Percentiles rank a stretch among this genome's conserved stretches.
These are phyloP conservation scores for Dreissena polymorpha DNA, from an alignment of 1,140 invertebrate genomes.

Conservation along the genomic window DNA sequence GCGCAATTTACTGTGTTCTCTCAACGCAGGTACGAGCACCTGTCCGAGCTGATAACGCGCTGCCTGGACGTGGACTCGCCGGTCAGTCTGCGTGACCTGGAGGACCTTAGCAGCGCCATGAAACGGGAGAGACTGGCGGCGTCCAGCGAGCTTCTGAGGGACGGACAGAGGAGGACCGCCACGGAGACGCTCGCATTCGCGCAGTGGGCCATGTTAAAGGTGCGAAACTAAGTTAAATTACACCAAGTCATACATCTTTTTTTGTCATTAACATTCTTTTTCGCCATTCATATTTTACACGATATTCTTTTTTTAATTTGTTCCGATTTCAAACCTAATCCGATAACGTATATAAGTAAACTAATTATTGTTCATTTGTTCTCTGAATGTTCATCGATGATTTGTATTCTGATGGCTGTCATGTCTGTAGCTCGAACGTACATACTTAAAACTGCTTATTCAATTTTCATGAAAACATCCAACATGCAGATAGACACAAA, in stretches of 20 bases:
- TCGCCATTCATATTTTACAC: too few relatives aligned
- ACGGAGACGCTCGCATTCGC: conserved; percentile 35
- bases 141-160: conserved; percentile 10
- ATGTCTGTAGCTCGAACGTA: too few relatives aligned
- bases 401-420: background rate
- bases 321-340: conserved; percentile 14
- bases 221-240: background rate
- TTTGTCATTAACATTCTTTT: background rate
- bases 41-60: conserved; percentile 43
- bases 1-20: too few relatives aligned
- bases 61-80: conserved; percentile 32
- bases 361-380: background rate
- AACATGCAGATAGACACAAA: too few relatives aligned
- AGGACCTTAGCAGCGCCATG: conserved; percentile 51
- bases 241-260: background rate
- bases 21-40: conserved; percentile 57
- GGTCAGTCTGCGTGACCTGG: conserved; percentile 32
- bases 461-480: too few relatives aligned
- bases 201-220: conserved; percentile 59
- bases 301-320: background rate
- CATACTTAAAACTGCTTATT: too few relatives aligned
- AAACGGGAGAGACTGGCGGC: conserved; percentile 51
- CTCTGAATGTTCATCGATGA: background rate
- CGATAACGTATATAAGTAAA: background rate
- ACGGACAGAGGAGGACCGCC: background rate